Conservation (phyloP, 1,140 invertebrate species). For the Planococcus citri region DNA sequence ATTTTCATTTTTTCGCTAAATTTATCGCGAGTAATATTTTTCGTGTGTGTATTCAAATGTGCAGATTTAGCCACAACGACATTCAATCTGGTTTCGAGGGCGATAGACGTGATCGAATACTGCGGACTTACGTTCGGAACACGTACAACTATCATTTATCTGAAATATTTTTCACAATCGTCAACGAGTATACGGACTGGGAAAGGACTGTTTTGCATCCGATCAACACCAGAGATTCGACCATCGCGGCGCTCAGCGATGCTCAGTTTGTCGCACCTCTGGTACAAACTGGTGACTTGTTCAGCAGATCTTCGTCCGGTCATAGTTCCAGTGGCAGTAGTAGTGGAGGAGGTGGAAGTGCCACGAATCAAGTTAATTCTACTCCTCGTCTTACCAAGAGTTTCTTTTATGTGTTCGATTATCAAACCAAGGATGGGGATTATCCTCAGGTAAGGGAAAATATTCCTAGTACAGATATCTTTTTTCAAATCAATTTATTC, state of each 20-base stretch:
- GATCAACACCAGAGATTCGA: constrained; percentile 80
- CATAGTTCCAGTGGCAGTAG: constrained; percentile 39
- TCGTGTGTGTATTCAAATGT: not conserved
- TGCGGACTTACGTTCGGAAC: constrained; percentile 86
- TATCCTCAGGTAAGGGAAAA: constrained; percentile 58
- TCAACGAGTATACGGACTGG: constrained; percentile 97
- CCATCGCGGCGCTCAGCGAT: constrained; percentile 83
- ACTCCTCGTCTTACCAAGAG: constrained; percentile 36
- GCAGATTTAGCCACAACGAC: constrained; percentile 23
- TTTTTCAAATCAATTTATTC: no score
- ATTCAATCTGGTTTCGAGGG: constrained; percentile 67
- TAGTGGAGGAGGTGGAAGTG: no score
- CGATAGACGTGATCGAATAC: constrained; percentile 74
- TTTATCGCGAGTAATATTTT: no score
- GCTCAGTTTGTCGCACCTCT: constrained; percentile 78
- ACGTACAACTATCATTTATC: constrained; percentile 87
- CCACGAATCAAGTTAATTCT: not conserved
- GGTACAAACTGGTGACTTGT: constrained; percentile 65
- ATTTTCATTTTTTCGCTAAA: no score
- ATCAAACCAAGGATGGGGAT: constrained; percentile 82
- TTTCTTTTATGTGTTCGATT: constrained; percentile 87
- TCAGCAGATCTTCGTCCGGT: constrained; percentile 36
- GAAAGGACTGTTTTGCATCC: constrained; percentile 82
- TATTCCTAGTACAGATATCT: no score
- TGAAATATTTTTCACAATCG: constrained; percentile 90